A percentile compares a stretch with the other conserved stretches of the same genome.
Conservation (phyloP, 2,113 vertebrate genomes). For the Amazona vittata region DNA sequence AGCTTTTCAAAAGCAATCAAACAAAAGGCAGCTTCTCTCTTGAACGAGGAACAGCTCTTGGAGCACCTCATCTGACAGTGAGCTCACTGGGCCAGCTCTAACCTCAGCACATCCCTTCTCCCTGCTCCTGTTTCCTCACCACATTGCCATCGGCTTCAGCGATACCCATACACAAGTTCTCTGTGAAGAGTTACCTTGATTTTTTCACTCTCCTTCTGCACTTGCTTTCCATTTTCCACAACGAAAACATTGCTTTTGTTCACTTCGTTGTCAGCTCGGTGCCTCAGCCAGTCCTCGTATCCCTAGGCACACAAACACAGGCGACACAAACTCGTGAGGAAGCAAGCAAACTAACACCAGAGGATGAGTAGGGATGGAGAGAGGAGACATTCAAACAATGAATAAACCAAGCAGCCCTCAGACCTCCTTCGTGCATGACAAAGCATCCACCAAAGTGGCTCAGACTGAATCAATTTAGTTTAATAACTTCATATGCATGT, state of each 20-base stretch:
- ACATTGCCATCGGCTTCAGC: rapidly evolving
- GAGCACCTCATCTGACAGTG: neutral
- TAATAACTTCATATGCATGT: slow-evolving; percentile 24
- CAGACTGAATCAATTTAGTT: slow-evolving; percentile 7
- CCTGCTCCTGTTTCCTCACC: neutral
- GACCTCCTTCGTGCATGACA: slow-evolving; percentile 12
- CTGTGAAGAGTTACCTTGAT: slow-evolving; percentile 85
- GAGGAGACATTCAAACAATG: neutral
- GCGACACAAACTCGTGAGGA: neutral
- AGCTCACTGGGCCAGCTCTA: neutral
- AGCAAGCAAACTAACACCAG: neutral
- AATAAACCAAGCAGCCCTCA: neutral
- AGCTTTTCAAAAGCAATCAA: slow-evolving; percentile 35
- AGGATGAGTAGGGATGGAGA: neutral
- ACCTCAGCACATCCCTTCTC: neutral
- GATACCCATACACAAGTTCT: rapidly evolving
- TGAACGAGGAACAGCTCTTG: neutral
- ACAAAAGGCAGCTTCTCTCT: neutral
- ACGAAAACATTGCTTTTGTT: slow-evolving; percentile 91
- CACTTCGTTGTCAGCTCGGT: slow-evolving; percentile 96
- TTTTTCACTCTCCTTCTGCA: slow-evolving; percentile 89
- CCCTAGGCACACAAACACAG: slow-evolving; percentile 78
- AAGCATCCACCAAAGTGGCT: neutral
- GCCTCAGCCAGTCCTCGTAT: slow-evolving; percentile 97
- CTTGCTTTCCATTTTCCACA: slow-evolving; percentile 83